Conservation (phyloP, 2,113 vertebrate species). For the Aleadryas rufinucha region DNA sequence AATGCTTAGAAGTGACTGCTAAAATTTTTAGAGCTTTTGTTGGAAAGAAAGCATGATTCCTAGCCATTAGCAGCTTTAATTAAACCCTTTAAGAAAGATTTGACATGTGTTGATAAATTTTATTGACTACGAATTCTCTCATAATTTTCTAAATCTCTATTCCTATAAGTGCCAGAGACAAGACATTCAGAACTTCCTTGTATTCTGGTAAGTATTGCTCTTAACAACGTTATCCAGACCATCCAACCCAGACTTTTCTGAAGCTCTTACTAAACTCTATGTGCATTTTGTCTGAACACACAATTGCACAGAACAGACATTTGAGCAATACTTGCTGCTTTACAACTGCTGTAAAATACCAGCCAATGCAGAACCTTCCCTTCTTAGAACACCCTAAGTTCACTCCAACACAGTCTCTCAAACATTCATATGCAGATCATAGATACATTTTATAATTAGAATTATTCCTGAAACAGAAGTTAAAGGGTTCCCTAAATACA, state of each 20-base stretch:
- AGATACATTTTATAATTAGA: not conserved
- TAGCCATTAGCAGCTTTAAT: not conserved
- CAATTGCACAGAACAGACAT: not conserved
- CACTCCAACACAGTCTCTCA: not conserved
- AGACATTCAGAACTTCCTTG: not conserved
- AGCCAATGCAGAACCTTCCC: not conserved
- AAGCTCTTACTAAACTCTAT: not conserved
- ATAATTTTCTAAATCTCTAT: not conserved
- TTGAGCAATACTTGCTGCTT: not conserved
- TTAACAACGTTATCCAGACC: not conserved
- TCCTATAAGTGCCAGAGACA: fast-evolving
- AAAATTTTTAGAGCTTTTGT: not conserved
- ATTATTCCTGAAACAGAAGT: not conserved
- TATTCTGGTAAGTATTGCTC: not conserved
- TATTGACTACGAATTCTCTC: not conserved
- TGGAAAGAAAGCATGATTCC: not conserved
- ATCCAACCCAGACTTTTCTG: not conserved
- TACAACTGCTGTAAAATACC: not conserved
- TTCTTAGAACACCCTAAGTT: not conserved
- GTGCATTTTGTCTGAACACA: not conserved
- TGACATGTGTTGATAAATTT: not conserved
- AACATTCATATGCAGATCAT: not conserved
- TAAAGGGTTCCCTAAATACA: not conserved
- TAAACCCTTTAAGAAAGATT: not conserved
- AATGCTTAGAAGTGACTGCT: not conserved